Conservation (phyloP, 1,140 invertebrate species). For the Dinothrombium tinctorium region DNA sequence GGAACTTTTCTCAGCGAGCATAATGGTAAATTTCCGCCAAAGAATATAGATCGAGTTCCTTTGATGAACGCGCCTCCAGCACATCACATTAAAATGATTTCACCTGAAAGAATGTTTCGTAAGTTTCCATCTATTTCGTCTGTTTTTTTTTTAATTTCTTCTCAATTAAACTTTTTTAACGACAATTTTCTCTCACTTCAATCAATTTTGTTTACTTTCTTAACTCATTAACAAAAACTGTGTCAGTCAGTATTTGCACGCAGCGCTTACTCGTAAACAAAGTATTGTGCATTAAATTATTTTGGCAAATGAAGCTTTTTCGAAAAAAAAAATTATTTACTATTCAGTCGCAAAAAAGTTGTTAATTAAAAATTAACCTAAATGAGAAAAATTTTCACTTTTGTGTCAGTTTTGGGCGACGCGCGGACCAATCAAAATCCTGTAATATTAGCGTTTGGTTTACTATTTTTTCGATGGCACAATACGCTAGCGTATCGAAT, state of each 20-base stretch:
- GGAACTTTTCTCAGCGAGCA: slow-evolving; percentile 44
- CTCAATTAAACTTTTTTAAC: background rate
- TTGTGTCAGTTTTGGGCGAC: slow-evolving; percentile 62
- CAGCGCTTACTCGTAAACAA: no score
- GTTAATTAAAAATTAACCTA: no score
- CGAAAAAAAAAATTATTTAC: no score
- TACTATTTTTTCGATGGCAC: slow-evolving; percentile 86
- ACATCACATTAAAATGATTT: slow-evolving; percentile 65
- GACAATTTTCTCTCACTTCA: background rate
- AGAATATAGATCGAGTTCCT: slow-evolving; percentile 73
- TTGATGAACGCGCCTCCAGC: slow-evolving; percentile 80
- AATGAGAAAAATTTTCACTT: no score
- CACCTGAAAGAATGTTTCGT: slow-evolving; percentile 76
- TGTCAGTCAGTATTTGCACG: no score
- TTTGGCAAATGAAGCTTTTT: background rate
- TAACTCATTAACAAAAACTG: no score
- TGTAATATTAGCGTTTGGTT: slow-evolving; percentile 67
- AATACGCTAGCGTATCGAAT: slow-evolving; percentile 62
- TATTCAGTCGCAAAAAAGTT: no score
- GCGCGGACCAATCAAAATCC: slow-evolving; percentile 93
- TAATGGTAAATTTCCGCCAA: slow-evolving; percentile 49
- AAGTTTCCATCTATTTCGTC: slow-evolving; percentile 34
- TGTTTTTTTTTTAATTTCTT: slow-evolving; percentile 5
- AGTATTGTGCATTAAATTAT: background rate
- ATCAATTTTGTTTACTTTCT: no score